Conservation (phyloP, 2,888 invertebrate genomes). For the Falcaria lacertinaria region DNA sequence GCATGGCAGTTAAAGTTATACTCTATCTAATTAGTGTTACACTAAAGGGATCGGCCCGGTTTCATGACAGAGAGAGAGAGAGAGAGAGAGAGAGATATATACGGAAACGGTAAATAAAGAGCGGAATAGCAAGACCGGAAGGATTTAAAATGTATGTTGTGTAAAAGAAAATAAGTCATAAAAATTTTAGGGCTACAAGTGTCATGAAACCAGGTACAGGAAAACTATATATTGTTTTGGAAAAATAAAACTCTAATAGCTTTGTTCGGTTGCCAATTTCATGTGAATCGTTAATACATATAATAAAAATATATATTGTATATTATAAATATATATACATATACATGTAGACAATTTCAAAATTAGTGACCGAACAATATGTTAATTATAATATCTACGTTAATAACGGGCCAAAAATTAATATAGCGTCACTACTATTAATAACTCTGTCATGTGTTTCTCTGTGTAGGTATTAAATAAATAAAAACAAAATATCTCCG, state of each 20-base stretch:
- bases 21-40: conserved; percentile 40
- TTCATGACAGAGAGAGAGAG: conserved; percentile 59
- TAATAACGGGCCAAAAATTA: conserved; percentile 68
- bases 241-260: conserved; percentile 49
- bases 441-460: conserved; percentile 76
- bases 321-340: conserved; percentile 3
- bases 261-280: conserved; percentile 66
- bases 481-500: conserved; percentile 19
- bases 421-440: conserved; percentile 67
- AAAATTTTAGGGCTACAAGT: conserved; percentile 23
- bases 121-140: conserved; percentile 8
- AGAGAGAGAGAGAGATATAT: too few relatives aligned
- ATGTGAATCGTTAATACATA: conserved; percentile 3
- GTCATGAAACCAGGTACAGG: conserved; percentile 67
- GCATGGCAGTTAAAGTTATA: conserved; percentile 55
- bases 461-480: conserved; percentile 72
- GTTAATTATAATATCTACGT: conserved; percentile 46
- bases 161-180: conserved; percentile 19
- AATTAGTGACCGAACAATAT: conserved; percentile 66
- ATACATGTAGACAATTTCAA: conserved; percentile 12
- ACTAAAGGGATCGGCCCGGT: conserved; percentile 41
- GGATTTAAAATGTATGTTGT: conserved; percentile 23
- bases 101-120: conserved; percentile 19
- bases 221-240: conserved; percentile 37
- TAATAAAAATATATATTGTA: conserved; percentile 4